These are phyloP conservation scores for Galeopsomyia nigrocyanea DNA, from an alignment of 2,888 invertebrate species.

Conservation along the genomic window DNA sequence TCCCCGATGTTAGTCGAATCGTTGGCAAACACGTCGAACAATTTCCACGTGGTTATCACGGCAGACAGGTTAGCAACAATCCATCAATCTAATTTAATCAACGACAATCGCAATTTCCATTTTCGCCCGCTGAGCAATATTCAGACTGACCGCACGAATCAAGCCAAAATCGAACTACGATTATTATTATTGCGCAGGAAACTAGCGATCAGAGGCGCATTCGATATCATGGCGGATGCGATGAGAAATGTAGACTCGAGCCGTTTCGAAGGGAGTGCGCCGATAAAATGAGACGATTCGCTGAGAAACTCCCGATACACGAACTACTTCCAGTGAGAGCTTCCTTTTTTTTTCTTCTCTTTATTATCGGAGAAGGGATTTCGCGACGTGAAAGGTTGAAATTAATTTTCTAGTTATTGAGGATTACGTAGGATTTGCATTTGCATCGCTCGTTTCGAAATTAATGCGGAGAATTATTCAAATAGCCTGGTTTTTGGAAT, in stretches of 20 bases:
- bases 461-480: no score
- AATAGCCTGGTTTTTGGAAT: no score
- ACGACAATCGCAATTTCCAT: neutral
- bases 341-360: neutral
- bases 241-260: constrained; percentile 41
- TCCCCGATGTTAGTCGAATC: neutral
- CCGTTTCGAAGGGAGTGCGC: constrained; percentile 44
- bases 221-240: constrained; percentile 5
- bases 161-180: no score
- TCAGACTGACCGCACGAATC: no score
- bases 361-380: no score
- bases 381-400: no score
- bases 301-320: constrained; percentile 53
- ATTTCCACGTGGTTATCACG: neutral
- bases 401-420: no score
- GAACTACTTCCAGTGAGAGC: constrained; percentile 56
- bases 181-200: no score
- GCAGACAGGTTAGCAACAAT: constrained; percentile 31
- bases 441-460: no score
- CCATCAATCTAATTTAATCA: neutral
- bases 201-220: neutral
- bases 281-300: constrained; percentile 56
- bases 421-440: no score
- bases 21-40: neutral
- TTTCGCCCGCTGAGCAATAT: neutral